Base-by-base conservation (phyloP, 2,113 vertebrate genomes). In the Lycaon pictus region DNA sequence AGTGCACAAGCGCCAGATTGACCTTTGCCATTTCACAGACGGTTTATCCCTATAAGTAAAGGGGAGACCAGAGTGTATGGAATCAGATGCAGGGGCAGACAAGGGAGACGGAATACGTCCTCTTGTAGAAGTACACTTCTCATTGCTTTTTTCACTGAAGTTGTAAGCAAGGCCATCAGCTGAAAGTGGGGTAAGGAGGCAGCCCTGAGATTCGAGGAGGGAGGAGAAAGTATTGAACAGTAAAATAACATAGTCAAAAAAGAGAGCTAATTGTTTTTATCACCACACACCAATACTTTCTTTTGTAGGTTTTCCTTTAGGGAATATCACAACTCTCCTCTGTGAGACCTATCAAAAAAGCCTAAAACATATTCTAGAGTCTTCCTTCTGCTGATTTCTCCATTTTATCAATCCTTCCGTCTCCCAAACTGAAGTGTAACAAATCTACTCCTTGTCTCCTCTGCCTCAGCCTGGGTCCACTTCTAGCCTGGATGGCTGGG, bases 81-180 rank as follows among this genome's bases (percentile, higher is more conserved):
- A 17, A 53, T 85, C 43, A 63, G 69, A n/a, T 3, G 10, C 22
- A 51, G 29, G 48, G n/a, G 16, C 3, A 4, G 8, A 55, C 25
- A 15, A 43, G 20, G 35, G 48, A 37, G 43, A 19, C 1, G 5
- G 0, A 3, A 29, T 11, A 15, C 11, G 17, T 53, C 3, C 29
- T 56, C 20, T 16, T 12, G 4, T 5, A 13, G 20, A 27, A 94
- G 27, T 6, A 51, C 1, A 11, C 79, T 51, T 43, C 55, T 32
- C 15, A 29, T 0, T 2, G 20, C 63, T 80, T 74, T 32, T 80
- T 65, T 29, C 51, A 58, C 48, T 15, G 71, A 63, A 65, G 60
- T 16, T 32, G 32, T 8, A 37, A 63, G 82, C 74, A 35, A 94
- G 56, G 63, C n/a, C 23, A 12, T 25, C 67, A 7, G 65, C 20